Conservation (phyloP, 1,140 invertebrate genomes). For the Macrobrachium rosenbergii region DNA sequence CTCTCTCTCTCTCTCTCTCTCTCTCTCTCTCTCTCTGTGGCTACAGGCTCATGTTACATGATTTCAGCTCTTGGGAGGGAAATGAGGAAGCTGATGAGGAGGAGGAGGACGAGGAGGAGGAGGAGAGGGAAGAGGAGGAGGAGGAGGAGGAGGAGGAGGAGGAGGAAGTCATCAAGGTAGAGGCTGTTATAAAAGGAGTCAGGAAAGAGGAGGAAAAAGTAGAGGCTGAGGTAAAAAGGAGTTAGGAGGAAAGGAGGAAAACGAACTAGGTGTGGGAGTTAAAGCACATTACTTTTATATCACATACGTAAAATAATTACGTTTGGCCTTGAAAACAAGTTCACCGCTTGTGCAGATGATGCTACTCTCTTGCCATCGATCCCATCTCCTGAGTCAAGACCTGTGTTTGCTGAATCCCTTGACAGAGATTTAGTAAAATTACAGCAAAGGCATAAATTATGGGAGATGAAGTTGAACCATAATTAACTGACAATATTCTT, state of each 20-base stretch:
- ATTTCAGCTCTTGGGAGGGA: not conserved
- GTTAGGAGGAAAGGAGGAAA: not conserved
- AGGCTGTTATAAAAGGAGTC: not conserved
- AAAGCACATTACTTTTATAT: too few species aligned
- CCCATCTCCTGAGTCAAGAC: too few species aligned
- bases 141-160: not conserved
- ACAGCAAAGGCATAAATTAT: too few species aligned
- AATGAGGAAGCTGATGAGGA: not conserved
- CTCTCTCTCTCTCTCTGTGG: conserved; percentile 21
- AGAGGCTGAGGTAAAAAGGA: not conserved
- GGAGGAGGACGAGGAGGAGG: not conserved
- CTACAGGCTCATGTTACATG: not conserved
- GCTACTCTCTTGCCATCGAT: too few species aligned
- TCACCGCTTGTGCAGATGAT: too few species aligned
- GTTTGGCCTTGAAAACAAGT: too few species aligned
- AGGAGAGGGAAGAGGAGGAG: not conserved
- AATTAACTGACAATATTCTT: too few species aligned
- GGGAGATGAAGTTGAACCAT: too few species aligned
- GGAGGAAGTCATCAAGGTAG: not conserved
- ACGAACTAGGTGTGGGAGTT: too few species aligned
- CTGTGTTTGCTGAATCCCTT: too few species aligned
- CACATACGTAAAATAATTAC: too few species aligned
- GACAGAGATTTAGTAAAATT: too few species aligned
- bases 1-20: conserved; percentile 22
- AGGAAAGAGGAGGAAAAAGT: not conserved